These are phyloP conservation scores for Dermochelys coriacea DNA, from an alignment of 2,797 vertebrate species.

Conservation along the genomic window DNA sequence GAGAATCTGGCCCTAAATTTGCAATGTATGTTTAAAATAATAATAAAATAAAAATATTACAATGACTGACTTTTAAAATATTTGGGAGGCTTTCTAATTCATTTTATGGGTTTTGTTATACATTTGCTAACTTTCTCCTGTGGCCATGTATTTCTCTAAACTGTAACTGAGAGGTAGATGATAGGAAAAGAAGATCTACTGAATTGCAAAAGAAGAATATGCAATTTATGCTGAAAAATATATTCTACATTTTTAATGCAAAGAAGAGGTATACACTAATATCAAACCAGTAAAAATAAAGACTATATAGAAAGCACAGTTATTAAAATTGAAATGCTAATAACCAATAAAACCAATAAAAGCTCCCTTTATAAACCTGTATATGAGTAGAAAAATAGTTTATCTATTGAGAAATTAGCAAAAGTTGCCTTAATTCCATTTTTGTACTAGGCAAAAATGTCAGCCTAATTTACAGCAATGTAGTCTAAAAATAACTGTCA, in stretches of 20 bases:
- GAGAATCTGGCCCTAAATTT: not conserved
- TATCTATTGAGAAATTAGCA: slow-evolving; percentile 43
- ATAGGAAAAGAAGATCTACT: not conserved
- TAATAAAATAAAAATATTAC: not conserved
- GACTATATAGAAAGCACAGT: not conserved
- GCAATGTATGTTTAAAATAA: not conserved
- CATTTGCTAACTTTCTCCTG: slow-evolving; percentile 8
- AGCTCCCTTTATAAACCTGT: slow-evolving; percentile 49
- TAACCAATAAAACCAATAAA: slow-evolving; percentile 35
- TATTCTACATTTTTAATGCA: not conserved
- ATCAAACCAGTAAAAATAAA: slow-evolving; percentile 19
- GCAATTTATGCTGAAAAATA: slow-evolving; percentile 37
- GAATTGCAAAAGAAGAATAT: slow-evolving; percentile 36
- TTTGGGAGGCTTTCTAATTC: slow-evolving; percentile 18
- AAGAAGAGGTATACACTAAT: slow-evolving; percentile 17
- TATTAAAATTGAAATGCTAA: slow-evolving; percentile 18
- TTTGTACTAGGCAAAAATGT: slow-evolving; percentile 21
- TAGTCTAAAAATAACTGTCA: not conserved
- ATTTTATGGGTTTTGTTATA: not conserved
- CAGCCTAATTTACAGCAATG: not conserved
- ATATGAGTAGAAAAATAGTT: slow-evolving; percentile 68
- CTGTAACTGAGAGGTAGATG: slow-evolving; percentile 57
- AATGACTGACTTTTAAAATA: slow-evolving; percentile 17
- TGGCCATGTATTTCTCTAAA: slow-evolving; percentile 21
- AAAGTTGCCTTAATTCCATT: not conserved